phyloP scores from a whole-genome alignment of 2,797 vertebrate genomes.

The Astyanax mexicanus region DNA sequence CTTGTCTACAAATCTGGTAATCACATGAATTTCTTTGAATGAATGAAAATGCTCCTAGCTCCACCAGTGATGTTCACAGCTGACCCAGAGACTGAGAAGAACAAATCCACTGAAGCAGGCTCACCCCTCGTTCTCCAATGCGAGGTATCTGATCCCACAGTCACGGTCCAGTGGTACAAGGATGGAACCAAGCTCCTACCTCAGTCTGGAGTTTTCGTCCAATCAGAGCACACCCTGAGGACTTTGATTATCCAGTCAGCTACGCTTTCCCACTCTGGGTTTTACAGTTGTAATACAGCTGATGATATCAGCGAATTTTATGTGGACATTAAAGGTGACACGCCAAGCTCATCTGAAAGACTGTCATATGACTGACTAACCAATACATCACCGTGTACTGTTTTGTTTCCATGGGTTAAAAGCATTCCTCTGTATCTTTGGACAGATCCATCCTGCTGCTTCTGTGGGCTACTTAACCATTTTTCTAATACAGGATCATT shows the following conservation, averaged over 20 bases:
- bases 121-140: conserved; percentile 78
- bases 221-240: conserved; percentile 77
- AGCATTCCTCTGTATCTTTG: conserved; percentile 47
- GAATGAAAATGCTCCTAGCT: conserved; percentile 76
- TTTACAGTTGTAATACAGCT: conserved; percentile 79
- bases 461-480: conserved; percentile 57
- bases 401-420: conserved; percentile 49
- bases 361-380: conserved; percentile 68
- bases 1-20: conserved; percentile 49
- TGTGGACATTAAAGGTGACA: conserved; percentile 90
- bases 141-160: conserved; percentile 79
- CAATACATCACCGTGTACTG: conserved; percentile 57
- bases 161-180: conserved; percentile 79
- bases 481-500: conserved; percentile 64
- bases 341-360: conserved; percentile 66
- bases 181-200: conserved; percentile 80
- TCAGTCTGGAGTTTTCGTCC: conserved; percentile 77
- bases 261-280: conserved; percentile 77
- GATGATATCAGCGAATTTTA: conserved; percentile 80
- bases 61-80: conserved; percentile 80
- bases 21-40: conserved; percentile 64
- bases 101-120: conserved; percentile 74
- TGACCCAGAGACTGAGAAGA: conserved; percentile 80
- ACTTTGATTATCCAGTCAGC: conserved; percentile 76
- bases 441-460: conserved; percentile 63